A percentile compares a stretch with the other conserved stretches of the same genome.
These are phyloP conservation scores for Eidolon helvum DNA, from an alignment of 2,113 vertebrate genomes.

Conservation along the genomic window DNA sequence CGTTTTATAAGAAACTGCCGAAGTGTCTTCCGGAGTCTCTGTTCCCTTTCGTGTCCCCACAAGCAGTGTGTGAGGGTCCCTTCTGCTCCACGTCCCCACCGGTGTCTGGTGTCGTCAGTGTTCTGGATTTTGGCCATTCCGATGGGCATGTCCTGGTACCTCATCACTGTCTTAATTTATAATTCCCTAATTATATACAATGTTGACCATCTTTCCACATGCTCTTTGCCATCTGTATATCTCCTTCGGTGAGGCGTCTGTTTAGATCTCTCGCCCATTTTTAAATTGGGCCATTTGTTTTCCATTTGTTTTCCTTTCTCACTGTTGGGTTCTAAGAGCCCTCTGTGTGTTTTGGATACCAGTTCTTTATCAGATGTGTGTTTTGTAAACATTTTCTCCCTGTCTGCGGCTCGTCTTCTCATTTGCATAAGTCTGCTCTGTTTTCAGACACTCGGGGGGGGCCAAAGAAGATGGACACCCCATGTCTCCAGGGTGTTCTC, in stretches of 20 bases:
- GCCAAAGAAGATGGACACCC: neutral
- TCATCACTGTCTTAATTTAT: neutral
- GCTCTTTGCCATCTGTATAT: too few species aligned
- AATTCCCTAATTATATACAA: neutral
- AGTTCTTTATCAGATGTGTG: neutral
- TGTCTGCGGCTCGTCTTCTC: neutral
- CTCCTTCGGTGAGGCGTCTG: neutral
- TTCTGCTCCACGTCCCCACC: neutral
- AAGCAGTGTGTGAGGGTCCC: too few species aligned
- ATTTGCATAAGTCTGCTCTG: neutral
- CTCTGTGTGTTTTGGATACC: neutral
- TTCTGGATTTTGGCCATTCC: neutral
- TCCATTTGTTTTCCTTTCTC: neutral
- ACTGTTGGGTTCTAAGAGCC: neutral
- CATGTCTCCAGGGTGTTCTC: rapidly evolving
- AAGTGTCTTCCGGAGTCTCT: neutral
- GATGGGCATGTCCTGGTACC: neutral
- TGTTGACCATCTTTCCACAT: neutral
- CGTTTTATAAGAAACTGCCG: neutral
- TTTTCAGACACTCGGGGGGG: neutral
- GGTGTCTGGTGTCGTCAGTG: neutral
- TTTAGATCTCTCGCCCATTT: neutral
- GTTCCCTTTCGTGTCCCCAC: neutral
- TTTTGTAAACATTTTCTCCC: neutral
- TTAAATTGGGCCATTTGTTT: neutral